Conservation (phyloP, 2,113 vertebrate species). For the Calyptomena viridis region DNA sequence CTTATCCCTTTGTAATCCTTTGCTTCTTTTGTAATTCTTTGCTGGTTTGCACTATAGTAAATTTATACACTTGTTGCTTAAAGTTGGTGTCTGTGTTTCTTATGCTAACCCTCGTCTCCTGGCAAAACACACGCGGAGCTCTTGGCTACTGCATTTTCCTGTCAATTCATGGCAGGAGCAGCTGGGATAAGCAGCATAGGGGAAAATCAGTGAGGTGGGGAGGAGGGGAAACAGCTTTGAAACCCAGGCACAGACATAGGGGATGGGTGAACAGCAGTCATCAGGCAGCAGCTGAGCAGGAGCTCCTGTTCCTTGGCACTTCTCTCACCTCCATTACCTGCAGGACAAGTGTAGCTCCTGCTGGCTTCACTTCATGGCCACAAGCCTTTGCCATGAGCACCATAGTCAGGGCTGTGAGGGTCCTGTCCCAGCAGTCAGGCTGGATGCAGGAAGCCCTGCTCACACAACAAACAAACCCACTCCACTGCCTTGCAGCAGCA, state of each 20-base stretch:
- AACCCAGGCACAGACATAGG: not conserved
- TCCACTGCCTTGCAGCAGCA: not conserved
- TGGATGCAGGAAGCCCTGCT: not conserved
- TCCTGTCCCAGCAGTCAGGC: not conserved
- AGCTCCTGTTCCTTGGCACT: not conserved
- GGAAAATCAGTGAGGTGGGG: not conserved
- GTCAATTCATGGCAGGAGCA: not conserved
- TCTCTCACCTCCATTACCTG: not conserved
- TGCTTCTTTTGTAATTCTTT: too few relatives aligned
- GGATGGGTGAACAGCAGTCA: rapidly evolving
- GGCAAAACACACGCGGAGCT: not conserved
- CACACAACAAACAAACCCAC: too few relatives aligned
- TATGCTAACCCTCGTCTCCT: too few relatives aligned
- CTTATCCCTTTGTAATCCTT: too few relatives aligned
- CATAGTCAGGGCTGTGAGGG: not conserved
- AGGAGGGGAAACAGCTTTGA: not conserved
- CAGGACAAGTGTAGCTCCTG: not conserved
- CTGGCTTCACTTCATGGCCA: not conserved
- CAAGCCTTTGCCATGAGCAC: not conserved
- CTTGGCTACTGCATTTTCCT: not conserved
- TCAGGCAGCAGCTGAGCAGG: not conserved
- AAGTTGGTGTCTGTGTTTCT: too few relatives aligned
- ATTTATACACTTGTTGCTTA: too few relatives aligned
- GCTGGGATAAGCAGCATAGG: not conserved
- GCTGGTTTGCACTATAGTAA: too few relatives aligned